A percentile compares a stretch with the other conserved stretches of the same genome.
Evolutionary conservation across 2,888 invertebrate species (phyloP).

Genomic region (Limenitis camilla): DNA sequence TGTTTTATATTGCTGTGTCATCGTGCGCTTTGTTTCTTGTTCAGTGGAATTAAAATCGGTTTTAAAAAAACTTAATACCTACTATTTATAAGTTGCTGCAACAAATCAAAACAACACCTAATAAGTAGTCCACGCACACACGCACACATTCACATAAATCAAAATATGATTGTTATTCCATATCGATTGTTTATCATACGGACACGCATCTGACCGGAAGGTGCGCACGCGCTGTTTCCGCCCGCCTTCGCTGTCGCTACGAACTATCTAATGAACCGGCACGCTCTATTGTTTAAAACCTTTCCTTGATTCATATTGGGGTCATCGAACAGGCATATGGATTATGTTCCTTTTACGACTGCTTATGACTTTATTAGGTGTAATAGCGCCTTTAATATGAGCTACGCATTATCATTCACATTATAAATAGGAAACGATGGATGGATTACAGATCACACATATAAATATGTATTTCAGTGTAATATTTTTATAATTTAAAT

Average conservation of each 20-base stretch:
- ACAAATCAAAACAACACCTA: slow-evolving; percentile 7
- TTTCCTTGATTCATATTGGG: slow-evolving; percentile 42
- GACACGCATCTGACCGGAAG: slow-evolving; percentile 62
- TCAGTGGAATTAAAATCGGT: no score
- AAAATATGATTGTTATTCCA: slow-evolving; percentile 38
- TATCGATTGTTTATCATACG: slow-evolving; percentile 46
- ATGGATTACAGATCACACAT: no score
- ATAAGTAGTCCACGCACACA: background rate
- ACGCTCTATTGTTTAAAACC: slow-evolving; percentile 51
- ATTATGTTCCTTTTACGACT: slow-evolving; percentile 16
- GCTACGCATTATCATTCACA: background rate
- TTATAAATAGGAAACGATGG: no score
- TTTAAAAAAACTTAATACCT: no score
- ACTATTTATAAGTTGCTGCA: background rate
- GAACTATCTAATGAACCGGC: slow-evolving; percentile 58
- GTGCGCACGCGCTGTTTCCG: slow-evolving; percentile 53
- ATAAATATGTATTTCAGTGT: no score
- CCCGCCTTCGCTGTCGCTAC: slow-evolving; percentile 48
- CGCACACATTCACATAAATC: slow-evolving; percentile 12
- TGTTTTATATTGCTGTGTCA: no score
- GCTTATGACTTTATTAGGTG: slow-evolving; percentile 16
- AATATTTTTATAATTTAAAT: no score
- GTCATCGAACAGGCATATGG: slow-evolving; percentile 45
- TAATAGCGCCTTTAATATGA: slow-evolving; percentile 10
- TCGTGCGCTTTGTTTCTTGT: no score